Percentiles rank a stretch among this genome's conserved stretches.
Evolutionary conservation across 2,888 invertebrate genomes (phyloP).

Genomic region (Dasypogon diadema): DNA sequence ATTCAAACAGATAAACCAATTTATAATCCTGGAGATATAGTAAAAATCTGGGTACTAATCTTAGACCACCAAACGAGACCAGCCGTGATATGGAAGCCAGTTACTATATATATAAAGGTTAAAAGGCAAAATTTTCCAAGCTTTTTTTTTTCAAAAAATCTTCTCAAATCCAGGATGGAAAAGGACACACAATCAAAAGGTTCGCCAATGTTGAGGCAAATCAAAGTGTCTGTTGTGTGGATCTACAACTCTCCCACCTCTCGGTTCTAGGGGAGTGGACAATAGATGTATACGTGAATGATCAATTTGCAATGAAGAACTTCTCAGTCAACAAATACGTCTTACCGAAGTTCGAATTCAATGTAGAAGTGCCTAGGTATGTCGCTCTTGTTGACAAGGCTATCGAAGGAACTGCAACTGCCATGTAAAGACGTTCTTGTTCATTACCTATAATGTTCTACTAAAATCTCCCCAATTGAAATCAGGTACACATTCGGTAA

Average conservation of each 20-base stretch:
- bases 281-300: conserved; percentile 70
- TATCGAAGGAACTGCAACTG: conserved; percentile 79
- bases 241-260: conserved; percentile 79
- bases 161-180: conserved; percentile 80
- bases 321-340: conserved; percentile 85
- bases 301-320: not conserved
- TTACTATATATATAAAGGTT: conserved; percentile 61
- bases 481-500: conserved; percentile 87
- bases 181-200: conserved; percentile 80
- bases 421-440: conserved; percentile 78
- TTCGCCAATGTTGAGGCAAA: conserved; percentile 71
- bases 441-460: not conserved
- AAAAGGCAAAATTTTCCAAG: too few species aligned
- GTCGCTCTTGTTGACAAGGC: conserved; percentile 82
- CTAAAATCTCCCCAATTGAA: not conserved
- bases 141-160: too few species aligned
- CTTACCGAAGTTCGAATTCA: conserved; percentile 89
- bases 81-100: conserved; percentile 63
- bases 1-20: conserved; percentile 93
- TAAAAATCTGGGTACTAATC: conserved; percentile 80
- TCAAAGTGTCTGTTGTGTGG: conserved; percentile 79
- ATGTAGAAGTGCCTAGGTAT: conserved; percentile 81
- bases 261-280: conserved; percentile 89
- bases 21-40: conserved; percentile 88
- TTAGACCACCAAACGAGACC: conserved; percentile 81